These are phyloP conservation scores for Cnemophilus loriae DNA, from an alignment of 2,113 vertebrate genomes.

Conservation along the genomic window DNA sequence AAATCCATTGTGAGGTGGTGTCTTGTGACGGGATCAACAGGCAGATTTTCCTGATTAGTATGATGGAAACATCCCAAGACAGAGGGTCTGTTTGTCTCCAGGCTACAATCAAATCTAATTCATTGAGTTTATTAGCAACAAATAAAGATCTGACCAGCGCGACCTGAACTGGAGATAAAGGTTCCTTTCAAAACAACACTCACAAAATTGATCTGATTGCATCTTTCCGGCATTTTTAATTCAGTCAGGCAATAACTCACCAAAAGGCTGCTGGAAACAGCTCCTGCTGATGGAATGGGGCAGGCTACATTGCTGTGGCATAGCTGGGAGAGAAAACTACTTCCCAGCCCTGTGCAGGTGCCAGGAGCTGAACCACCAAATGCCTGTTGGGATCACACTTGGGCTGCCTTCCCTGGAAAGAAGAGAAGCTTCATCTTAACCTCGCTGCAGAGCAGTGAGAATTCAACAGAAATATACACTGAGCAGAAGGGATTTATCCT, in stretches of 20 bases:
- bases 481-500: constrained; percentile 35
- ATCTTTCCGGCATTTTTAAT: neutral
- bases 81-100: neutral
- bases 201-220: neutral
- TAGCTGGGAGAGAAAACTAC: neutral
- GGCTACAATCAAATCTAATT: neutral
- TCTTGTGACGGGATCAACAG: neutral
- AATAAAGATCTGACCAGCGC: neutral
- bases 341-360: neutral
- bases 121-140: neutral
- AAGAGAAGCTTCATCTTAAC: neutral
- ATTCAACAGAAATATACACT: neutral
- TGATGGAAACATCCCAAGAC: neutral
- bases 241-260: neutral
- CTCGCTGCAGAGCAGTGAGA: neutral
- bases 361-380: neutral
- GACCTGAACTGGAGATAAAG: neutral
- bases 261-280: neutral
- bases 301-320: neutral
- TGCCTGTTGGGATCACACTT: accelerated
- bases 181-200: neutral
- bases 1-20: neutral
- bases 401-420: neutral
- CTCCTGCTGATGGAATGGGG: neutral
- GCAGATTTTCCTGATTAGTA: neutral